A percentile compares a stretch with the other conserved stretches of the same genome.
These are phyloP conservation scores for Ascaphus truei DNA, from an alignment of 2,113 vertebrate species.

Conservation along the genomic window DNA sequence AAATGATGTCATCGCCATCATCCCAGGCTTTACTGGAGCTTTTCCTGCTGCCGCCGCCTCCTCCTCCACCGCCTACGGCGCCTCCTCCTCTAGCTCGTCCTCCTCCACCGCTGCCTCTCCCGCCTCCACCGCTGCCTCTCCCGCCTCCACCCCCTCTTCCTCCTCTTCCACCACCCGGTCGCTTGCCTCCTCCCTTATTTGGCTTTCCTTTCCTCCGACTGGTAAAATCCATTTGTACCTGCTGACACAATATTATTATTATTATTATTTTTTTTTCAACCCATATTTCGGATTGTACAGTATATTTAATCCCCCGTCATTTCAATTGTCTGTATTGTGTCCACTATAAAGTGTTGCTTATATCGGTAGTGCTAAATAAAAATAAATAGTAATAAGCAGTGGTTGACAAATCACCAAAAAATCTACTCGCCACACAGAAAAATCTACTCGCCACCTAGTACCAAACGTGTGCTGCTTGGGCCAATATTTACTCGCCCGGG, in stretches of 20 bases:
- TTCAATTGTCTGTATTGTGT: too few relatives aligned
- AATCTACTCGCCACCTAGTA: too few relatives aligned
- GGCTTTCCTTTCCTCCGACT: constrained; percentile 75
- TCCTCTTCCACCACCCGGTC: constrained; percentile 37
- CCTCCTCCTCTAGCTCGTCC: constrained; percentile 26
- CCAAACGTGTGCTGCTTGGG: too few relatives aligned
- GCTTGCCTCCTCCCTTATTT: constrained; percentile 77
- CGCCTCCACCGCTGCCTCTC: constrained; percentile 48
- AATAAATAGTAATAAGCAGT: too few relatives aligned
- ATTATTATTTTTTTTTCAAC: too few relatives aligned
- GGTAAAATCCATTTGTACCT: constrained; percentile 61
- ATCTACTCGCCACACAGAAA: too few relatives aligned
- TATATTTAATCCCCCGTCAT: too few relatives aligned
- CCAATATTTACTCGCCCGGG: too few relatives aligned
- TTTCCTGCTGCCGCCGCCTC: constrained; percentile 63
- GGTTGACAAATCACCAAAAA: too few relatives aligned
- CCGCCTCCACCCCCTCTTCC: constrained; percentile 57
- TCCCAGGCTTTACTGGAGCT: constrained; percentile 72
- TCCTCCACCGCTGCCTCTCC: constrained; percentile 38
- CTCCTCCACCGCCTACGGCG: constrained; percentile 24
- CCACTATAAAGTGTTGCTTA: too few relatives aligned
- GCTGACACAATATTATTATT: constrained; percentile 16
- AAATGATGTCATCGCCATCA: constrained; percentile 81
- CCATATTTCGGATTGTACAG: too few relatives aligned
- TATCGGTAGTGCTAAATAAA: too few relatives aligned